Evolutionary conservation across 2,797 vertebrate species (phyloP).

Genomic region (Gallinago nigripennis): DNA sequence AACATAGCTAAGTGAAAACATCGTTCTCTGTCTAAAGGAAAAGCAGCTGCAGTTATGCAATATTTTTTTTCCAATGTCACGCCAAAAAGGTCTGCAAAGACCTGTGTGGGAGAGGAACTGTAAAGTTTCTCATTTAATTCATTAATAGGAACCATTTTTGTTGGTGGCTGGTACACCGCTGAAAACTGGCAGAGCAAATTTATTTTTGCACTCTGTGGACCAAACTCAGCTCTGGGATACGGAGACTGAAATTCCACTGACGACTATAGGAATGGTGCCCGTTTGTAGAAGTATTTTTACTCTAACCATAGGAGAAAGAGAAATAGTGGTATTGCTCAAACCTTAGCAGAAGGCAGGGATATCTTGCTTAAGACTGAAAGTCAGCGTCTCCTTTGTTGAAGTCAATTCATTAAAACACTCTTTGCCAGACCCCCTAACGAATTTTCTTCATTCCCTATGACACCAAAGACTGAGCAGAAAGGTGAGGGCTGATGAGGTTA

Average conservation of each 20-base stretch:
- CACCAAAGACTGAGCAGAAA: not conserved
- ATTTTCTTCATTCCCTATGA: not conserved
- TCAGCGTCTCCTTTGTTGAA: not conserved
- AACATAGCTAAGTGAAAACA: slow-evolving; percentile 27
- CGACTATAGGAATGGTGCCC: not conserved
- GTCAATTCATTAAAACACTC: not conserved
- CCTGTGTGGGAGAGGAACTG: not conserved
- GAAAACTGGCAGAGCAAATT: not conserved
- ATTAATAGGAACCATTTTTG: not conserved
- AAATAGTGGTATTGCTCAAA: not conserved
- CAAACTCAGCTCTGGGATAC: not conserved
- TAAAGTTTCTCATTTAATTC: slow-evolving; percentile 10
- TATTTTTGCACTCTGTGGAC: not conserved
- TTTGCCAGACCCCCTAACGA: not conserved
- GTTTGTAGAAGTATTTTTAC: not conserved
- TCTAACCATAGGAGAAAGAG: not conserved
- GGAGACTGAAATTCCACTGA: not conserved
- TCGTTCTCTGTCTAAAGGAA: slow-evolving; percentile 27
- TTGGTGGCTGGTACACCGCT: not conserved
- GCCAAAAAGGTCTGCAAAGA: not conserved
- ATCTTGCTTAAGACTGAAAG: not conserved
- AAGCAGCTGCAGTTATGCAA: slow-evolving; percentile 22
- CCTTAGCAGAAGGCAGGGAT: not conserved
- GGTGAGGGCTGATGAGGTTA: not conserved
- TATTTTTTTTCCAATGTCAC: not conserved